Evolutionary conservation across 2,113 vertebrate genomes (phyloP).

Genomic region (Cheilinus undulatus): DNA sequence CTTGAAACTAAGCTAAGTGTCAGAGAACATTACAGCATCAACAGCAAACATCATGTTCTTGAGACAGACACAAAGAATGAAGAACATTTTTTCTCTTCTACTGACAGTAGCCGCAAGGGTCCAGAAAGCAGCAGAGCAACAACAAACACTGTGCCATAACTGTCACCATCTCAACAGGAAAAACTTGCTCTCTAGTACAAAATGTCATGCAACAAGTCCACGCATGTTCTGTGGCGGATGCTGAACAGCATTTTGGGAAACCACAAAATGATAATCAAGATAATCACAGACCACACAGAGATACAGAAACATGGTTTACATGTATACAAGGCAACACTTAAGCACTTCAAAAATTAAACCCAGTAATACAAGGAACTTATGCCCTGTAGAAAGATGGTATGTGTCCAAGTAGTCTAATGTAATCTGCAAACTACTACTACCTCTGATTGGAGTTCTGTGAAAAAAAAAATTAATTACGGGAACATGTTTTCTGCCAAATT

Average conservation of each 20-base stretch:
- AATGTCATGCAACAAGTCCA: conserved; percentile 34
- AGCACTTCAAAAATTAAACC: no score
- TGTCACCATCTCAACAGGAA: conserved; percentile 55
- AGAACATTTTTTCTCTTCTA: background rate
- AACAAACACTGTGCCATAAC: conserved; percentile 14
- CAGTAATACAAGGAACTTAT: no score
- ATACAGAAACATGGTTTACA: background rate
- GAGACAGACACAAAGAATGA: background rate
- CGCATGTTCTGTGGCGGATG: conserved; percentile 12
- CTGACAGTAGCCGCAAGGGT: background rate
- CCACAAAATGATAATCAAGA: background rate
- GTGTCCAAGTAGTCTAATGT: no score
- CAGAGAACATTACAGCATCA: background rate
- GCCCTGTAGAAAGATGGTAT: no score
- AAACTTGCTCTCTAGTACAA: conserved; percentile 40
- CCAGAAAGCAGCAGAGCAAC: background rate
- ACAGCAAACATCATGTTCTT: background rate
- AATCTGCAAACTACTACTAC: no score
- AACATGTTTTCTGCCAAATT: no score
- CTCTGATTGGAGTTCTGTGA: no score
- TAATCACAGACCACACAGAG: background rate
- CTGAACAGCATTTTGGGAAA: background rate
- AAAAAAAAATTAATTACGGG: no score
- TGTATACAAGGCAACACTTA: background rate
- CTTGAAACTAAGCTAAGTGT: background rate